Evolutionary conservation across 30 jellyfish, hydroid and myxozoan genomes (phyloP).

Genomic region (Rhopilema esculentum): DNA sequence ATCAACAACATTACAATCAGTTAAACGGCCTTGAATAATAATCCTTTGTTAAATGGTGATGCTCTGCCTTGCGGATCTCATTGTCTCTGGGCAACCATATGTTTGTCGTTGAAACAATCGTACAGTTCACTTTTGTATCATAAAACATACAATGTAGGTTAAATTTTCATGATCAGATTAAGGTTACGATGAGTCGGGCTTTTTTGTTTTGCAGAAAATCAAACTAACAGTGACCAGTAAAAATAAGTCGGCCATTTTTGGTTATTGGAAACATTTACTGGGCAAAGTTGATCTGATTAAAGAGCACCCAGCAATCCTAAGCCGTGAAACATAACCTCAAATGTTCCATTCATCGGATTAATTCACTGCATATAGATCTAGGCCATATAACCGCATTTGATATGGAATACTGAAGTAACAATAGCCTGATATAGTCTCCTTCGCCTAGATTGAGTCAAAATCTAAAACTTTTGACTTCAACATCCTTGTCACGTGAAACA

Average conservation of each 20-base stretch:
- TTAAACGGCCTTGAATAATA: background rate
- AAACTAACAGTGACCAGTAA: background rate
- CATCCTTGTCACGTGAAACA: too few relatives aligned
- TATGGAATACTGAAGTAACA: too few relatives aligned
- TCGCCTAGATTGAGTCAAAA: too few relatives aligned
- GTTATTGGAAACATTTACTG: background rate
- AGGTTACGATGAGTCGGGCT: conserved; percentile 4
- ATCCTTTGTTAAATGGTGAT: conserved; percentile 17
- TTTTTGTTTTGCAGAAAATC: conserved; percentile 7
- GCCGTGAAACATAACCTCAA: too few relatives aligned
- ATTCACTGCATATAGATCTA: too few relatives aligned
- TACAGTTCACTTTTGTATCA: background rate
- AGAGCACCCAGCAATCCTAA: too few relatives aligned
- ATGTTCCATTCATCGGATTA: too few relatives aligned
- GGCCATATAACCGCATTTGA: too few relatives aligned
- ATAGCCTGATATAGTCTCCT: too few relatives aligned
- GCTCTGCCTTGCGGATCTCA: conserved; percentile 2
- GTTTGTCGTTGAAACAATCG: conserved; percentile 24
- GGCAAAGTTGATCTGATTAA: too few relatives aligned
- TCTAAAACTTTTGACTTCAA: too few relatives aligned
- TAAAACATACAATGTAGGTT: conserved; percentile 5
- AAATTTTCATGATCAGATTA: conserved; percentile 47
- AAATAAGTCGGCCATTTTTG: background rate
- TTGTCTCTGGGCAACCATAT: conserved; percentile 10
- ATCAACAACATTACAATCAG: conserved; percentile 21